phyloP scores from a whole-genome alignment of 1,140 invertebrate genomes.

The Panulirus ornatus region DNA sequence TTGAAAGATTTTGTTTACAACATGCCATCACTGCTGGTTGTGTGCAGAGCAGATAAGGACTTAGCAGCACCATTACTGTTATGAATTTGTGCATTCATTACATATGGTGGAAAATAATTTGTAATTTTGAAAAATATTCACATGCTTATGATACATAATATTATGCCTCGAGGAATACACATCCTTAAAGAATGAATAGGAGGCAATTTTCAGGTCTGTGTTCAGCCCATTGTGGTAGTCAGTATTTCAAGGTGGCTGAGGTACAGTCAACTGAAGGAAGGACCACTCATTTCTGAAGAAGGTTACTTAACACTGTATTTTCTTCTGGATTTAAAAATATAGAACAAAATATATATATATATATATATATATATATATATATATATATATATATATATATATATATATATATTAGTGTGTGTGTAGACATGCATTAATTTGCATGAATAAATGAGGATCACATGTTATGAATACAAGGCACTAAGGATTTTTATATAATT shows the following conservation, averaged over 20 bases:
- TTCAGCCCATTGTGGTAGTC: constrained; percentile 54
- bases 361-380: no score
- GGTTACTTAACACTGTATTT: background rate
- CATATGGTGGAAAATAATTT: constrained; percentile 19
- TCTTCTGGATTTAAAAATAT: background rate
- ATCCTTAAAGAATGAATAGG: background rate
- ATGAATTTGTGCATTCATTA: constrained; percentile 41
- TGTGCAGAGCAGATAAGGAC: constrained; percentile 28
- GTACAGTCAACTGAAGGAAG: constrained; percentile 35
- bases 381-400: no score
- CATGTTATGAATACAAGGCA: background rate
- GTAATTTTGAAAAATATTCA: constrained; percentile 41
- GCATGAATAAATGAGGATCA: no score
- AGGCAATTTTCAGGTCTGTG: constrained; percentile 4
- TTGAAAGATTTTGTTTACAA: constrained; percentile 27
- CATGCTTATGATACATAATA: constrained; percentile 42
- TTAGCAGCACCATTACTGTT: constrained; percentile 36
- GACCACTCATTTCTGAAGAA: background rate
- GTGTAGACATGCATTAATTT: no score
- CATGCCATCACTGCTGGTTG: constrained; percentile 45
- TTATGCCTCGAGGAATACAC: background rate
- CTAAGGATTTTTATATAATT: no score
- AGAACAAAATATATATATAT: no score
- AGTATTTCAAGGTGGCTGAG: constrained; percentile 52
- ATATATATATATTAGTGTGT: no score